These are phyloP conservation scores for Eucidaris tribuloides DNA, from an alignment of 35 echinoderm and acorn worm genomes.

Conservation along the genomic window DNA sequence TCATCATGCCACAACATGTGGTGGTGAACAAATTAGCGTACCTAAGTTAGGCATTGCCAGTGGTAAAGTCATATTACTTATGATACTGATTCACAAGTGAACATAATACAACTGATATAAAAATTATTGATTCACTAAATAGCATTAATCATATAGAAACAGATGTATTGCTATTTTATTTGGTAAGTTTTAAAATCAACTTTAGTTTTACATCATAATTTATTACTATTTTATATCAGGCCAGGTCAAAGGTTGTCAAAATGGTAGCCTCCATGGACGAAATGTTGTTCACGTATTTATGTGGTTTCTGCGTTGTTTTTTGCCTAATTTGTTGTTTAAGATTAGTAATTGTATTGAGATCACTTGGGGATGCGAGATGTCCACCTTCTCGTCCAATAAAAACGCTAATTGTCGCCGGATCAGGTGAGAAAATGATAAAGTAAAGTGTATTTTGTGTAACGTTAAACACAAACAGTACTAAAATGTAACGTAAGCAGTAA, in stretches of 20 bases:
- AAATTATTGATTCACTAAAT: background rate
- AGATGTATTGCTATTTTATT: background rate
- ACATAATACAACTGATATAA: background rate
- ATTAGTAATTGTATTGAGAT: background rate
- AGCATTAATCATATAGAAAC: background rate
- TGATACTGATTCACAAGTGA: too few species aligned
- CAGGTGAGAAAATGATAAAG: background rate
- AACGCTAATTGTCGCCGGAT: constrained; percentile 44
- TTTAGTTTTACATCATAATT: background rate
- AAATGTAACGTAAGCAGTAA: too few species aligned
- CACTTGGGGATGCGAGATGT: constrained; percentile 5
- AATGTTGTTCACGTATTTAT: background rate
- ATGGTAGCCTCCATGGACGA: constrained; percentile 45
- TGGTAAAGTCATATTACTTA: too few species aligned
- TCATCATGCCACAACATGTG: too few species aligned
- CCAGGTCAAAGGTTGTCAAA: constrained; percentile 19
- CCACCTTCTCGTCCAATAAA: background rate
- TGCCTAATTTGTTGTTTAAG: background rate
- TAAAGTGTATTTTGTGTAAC: too few species aligned
- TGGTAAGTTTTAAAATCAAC: background rate
- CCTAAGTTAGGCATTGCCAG: too few species aligned
- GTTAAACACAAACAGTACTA: too few species aligned
- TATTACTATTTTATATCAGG: background rate
- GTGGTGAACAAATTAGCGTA: too few species aligned
- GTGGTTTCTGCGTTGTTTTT: background rate